A percentile compares a stretch with the other conserved stretches of the same genome.
Evolutionary conservation across 2,888 invertebrate genomes (phyloP).

Genomic region (Calameuta filiformis): DNA sequence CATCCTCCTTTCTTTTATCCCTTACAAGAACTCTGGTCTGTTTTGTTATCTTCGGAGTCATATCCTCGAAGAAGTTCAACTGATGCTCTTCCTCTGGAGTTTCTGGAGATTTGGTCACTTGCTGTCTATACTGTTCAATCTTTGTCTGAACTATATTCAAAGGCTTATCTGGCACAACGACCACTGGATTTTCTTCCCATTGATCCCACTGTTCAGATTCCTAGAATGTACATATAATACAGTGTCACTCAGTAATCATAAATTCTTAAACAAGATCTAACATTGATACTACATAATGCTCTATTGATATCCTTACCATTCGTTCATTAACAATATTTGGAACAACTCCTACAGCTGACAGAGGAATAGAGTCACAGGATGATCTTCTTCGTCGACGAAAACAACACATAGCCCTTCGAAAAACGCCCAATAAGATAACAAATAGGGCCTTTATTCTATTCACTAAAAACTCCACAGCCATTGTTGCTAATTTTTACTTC

Average conservation of each 20-base stretch:
- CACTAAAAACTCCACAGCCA: slow-evolving; percentile 66
- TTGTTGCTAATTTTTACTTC: slow-evolving; percentile 24
- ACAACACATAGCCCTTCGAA: slow-evolving; percentile 73
- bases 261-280: too few species aligned
- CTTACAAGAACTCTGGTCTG: slow-evolving; percentile 71
- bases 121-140: slow-evolving; percentile 73
- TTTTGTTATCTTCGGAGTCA: slow-evolving; percentile 73
- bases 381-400: slow-evolving; percentile 69
- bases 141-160: slow-evolving; percentile 71
- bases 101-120: slow-evolving; percentile 65
- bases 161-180: slow-evolving; percentile 60
- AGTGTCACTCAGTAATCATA: too few species aligned
- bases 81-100: slow-evolving; percentile 65
- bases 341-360: slow-evolving; percentile 70
- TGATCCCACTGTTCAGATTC: slow-evolving; percentile 70
- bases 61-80: slow-evolving; percentile 72
- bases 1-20: slow-evolving; percentile 49
- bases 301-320: slow-evolving; percentile 23
- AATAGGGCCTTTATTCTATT: slow-evolving; percentile 71
- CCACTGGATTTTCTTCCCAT: slow-evolving; percentile 71
- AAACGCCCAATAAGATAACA: slow-evolving; percentile 68
- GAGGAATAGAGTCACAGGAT: slow-evolving; percentile 69
- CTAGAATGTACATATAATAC: slow-evolving; percentile 22
- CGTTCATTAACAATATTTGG: slow-evolving; percentile 53
- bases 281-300: neutral